Evolutionary conservation across 2,888 invertebrate species (phyloP).

Genomic region (Vanessa cardui): DNA sequence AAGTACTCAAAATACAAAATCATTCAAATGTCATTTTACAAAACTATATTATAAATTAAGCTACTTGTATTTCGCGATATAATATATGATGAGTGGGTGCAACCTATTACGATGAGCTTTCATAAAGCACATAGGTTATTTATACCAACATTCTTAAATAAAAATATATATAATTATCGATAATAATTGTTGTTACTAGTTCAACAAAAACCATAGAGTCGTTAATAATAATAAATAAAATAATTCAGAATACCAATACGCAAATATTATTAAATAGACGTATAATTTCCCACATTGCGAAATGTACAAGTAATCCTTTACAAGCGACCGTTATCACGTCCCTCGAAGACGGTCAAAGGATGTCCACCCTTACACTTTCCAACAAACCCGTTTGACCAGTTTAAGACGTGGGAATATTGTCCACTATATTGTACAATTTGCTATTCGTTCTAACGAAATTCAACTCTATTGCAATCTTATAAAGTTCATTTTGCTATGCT

Average conservation of each 20-base stretch:
- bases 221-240: background rate
- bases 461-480: background rate
- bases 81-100: no score
- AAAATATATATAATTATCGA: no score
- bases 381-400: conserved; percentile 74
- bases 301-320: conserved; percentile 53
- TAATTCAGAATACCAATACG: background rate
- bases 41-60: no score
- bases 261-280: conserved; percentile 3
- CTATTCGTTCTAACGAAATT: background rate
- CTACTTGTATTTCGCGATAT: no score
- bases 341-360: conserved; percentile 47
- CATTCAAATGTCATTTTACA: no score
- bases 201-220: no score
- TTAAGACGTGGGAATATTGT: conserved; percentile 68
- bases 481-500: conserved; percentile 3
- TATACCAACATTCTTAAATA: no score
- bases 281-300: conserved; percentile 48
- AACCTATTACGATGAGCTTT: no score
- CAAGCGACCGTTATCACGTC: conserved; percentile 60
- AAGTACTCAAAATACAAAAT: no score
- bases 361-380: conserved; percentile 54
- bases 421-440: conserved; percentile 51
- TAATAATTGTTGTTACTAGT: no score
- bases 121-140: no score